These are phyloP conservation scores for Stratiomys singularior DNA, from an alignment of 2,888 invertebrate genomes.

Conservation along the genomic window DNA sequence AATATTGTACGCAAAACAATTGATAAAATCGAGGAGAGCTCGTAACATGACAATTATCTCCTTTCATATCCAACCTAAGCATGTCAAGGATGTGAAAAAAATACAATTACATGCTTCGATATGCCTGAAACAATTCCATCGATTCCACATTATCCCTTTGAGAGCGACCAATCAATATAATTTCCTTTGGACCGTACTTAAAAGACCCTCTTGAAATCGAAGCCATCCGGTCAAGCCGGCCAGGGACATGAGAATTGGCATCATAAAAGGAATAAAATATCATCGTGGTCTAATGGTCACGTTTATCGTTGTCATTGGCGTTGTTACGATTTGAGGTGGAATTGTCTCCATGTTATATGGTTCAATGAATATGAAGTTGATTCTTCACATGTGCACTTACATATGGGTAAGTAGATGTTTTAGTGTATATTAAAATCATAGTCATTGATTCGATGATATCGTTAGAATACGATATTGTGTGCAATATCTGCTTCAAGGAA, in stretches of 20 bases:
- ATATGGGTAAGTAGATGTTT: too few relatives aligned
- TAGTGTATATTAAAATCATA: too few relatives aligned
- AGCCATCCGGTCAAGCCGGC: conserved; percentile 37
- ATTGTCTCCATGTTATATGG: conserved; percentile 19
- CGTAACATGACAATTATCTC: too few relatives aligned
- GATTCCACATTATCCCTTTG: neutral
- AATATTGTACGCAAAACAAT: too few relatives aligned
- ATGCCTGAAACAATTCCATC: neutral
- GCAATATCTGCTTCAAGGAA: too few relatives aligned
- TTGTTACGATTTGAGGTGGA: neutral
- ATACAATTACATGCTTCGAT: too few relatives aligned
- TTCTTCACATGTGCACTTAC: neutral
- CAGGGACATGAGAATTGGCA: conserved; percentile 27
- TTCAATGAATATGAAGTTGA: neutral
- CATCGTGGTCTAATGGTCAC: conserved; percentile 45
- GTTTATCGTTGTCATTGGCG: conserved; percentile 36
- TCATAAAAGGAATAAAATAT: conserved; percentile 44
- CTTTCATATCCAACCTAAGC: too few relatives aligned
- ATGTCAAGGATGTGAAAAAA: too few relatives aligned
- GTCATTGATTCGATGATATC: too few relatives aligned
- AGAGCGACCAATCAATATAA: conserved; percentile 50
- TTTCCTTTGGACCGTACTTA: conserved; percentile 51
- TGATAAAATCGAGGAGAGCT: too few relatives aligned
- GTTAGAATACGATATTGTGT: too few relatives aligned
- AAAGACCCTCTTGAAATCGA: conserved; percentile 48